These are phyloP conservation scores for Pterophyllum scalare DNA, from an alignment of 2,113 vertebrate genomes.

Conservation along the genomic window DNA sequence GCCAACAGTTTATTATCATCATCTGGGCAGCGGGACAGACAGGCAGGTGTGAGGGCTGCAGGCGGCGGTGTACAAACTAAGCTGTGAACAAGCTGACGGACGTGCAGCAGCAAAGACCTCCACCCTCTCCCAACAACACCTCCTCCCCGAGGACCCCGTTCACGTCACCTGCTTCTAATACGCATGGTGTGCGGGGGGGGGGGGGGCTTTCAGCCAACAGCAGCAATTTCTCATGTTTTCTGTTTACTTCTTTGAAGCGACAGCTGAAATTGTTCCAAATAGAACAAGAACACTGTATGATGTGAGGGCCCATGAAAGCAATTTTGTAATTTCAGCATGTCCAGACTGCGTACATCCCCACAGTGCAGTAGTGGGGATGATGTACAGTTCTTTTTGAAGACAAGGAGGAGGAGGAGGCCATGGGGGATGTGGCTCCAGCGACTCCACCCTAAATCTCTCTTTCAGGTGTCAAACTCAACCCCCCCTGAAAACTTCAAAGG, in stretches of 20 bases:
- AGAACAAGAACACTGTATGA: not conserved
- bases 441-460: not conserved
- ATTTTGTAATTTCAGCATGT: slow-evolving; percentile 9
- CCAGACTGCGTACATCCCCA: not conserved
- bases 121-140: not conserved
- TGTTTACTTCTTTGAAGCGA: not conserved
- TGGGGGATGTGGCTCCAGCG: not conserved
- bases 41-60: slow-evolving; percentile 40
- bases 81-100: slow-evolving; percentile 43
- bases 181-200: not conserved
- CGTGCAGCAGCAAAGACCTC: not conserved
- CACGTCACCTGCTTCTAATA: slow-evolving; percentile 6
- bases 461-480: slow-evolving; percentile 10
- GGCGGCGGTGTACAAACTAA: not conserved
- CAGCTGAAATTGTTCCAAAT: rapidly evolving
- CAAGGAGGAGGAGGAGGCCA: not conserved
- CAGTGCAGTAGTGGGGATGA: not conserved
- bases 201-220: not conserved
- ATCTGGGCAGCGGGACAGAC: slow-evolving; percentile 10
- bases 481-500: not conserved
- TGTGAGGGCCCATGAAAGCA: not conserved
- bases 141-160: not conserved
- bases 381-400: slow-evolving; percentile 3
- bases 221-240: slow-evolving; percentile 13
- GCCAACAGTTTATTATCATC: slow-evolving; percentile 22